Evolutionary conservation across 2,113 vertebrate species (phyloP).

Genomic region (Pavo muticus): DNA sequence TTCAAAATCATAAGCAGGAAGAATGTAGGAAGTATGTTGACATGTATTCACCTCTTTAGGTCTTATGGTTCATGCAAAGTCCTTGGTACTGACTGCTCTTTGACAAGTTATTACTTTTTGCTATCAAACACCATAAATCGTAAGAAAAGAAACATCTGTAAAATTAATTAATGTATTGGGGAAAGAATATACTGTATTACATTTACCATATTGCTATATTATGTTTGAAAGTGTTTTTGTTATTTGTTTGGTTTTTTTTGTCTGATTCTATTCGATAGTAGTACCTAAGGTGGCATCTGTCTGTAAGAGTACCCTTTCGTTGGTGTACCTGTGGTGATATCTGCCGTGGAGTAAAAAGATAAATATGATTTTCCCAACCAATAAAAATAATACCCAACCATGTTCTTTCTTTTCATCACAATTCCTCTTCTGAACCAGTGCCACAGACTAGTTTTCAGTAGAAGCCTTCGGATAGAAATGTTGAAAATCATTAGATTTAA

Average conservation of each 20-base stretch:
- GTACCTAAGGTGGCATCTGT: neutral
- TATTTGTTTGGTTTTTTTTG: neutral
- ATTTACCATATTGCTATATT: neutral
- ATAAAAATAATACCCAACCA: neutral
- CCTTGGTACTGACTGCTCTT: neutral
- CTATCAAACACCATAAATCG: neutral
- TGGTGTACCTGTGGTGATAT: neutral
- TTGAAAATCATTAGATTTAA: neutral
- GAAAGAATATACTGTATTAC: neutral
- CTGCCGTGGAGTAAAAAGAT: neutral
- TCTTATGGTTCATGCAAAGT: neutral
- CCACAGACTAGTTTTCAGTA: neutral
- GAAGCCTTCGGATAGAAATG: neutral
- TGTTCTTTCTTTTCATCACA: neutral
- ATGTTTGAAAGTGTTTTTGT: neutral
- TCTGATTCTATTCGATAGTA: neutral
- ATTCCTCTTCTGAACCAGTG: neutral
- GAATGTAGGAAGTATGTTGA: too few relatives aligned
- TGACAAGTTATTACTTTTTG: neutral
- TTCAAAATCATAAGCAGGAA: accelerated
- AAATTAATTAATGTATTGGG: neutral
- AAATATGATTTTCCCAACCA: neutral
- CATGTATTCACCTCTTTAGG: neutral
- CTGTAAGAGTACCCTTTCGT: neutral
- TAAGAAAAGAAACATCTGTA: neutral